phyloP scores from a whole-genome alignment of 1,140 invertebrate species.

The Copidosoma floridanum region DNA sequence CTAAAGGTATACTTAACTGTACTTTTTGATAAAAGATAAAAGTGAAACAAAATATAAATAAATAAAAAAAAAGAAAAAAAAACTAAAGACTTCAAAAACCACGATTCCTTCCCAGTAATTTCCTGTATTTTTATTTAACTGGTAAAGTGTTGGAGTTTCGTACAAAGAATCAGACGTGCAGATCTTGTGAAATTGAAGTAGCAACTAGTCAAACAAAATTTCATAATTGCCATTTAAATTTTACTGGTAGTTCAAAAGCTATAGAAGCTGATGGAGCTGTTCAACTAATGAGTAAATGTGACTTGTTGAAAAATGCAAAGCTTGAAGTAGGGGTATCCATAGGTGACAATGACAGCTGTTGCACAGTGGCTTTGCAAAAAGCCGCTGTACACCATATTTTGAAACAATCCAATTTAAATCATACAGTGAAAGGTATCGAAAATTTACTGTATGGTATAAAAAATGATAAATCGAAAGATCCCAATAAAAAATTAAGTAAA shows the following conservation, averaged over 20 bases:
- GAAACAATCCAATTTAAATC: slow-evolving; percentile 23
- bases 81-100: background rate
- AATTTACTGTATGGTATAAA: no score
- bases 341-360: slow-evolving; percentile 26
- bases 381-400: slow-evolving; percentile 2
- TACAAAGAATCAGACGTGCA: slow-evolving; percentile 12
- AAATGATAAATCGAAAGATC: no score
- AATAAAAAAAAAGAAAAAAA: background rate
- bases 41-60: no score
- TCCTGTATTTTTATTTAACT: background rate
- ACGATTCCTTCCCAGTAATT: background rate
- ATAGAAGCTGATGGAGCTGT: no score
- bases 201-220: background rate
- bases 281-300: slow-evolving; percentile 11
- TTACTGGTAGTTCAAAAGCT: slow-evolving; percentile 21
- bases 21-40: no score
- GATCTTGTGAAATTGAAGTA: background rate
- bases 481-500: no score
- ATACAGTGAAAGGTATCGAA: slow-evolving; percentile 17
- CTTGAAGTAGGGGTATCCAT: slow-evolving; percentile 26
- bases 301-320: slow-evolving; percentile 18
- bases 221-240: slow-evolving; percentile 22
- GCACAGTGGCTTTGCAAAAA: slow-evolving; percentile 14
- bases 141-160: slow-evolving; percentile 13
- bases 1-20: no score